A percentile compares a stretch with the other conserved stretches of the same genome.
These are phyloP conservation scores for Eupithecia tripunctaria DNA, from an alignment of 2,888 invertebrate species.

Conservation along the genomic window DNA sequence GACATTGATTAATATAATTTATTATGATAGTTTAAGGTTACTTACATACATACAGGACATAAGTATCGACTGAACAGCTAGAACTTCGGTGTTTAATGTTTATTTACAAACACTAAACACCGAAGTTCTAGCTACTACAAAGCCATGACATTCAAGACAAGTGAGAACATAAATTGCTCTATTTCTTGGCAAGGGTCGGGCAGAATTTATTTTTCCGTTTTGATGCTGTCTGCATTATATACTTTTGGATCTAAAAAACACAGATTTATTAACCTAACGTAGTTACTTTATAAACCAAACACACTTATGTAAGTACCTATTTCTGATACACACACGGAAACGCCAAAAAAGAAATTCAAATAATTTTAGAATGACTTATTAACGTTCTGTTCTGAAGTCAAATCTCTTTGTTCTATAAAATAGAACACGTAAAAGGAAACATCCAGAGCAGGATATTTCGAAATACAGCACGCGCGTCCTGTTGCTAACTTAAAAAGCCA, in stretches of 20 bases:
- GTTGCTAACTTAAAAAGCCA: constrained; percentile 43
- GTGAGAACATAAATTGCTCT: constrained; percentile 34
- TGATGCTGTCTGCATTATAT: background rate
- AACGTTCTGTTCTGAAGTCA: background rate
- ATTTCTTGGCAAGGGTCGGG: constrained; percentile 41
- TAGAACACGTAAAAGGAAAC: constrained; percentile 43
- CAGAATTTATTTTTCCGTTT: constrained; percentile 27
- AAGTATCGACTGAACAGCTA: background rate
- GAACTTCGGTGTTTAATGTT: too few species aligned
- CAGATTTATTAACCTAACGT: background rate
- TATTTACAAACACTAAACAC: constrained; percentile 6
- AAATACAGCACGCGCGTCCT: constrained; percentile 62
- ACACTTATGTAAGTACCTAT: background rate
- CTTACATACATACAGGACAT: too few species aligned
- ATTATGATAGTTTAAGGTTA: background rate
- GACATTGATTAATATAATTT: background rate
- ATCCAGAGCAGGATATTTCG: constrained; percentile 58
- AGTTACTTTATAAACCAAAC: too few species aligned
- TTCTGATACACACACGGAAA: background rate
- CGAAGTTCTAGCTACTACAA: constrained; percentile 1
- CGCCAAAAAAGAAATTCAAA: background rate
- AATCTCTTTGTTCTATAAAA: constrained; percentile 24
- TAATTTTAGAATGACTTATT: constrained; percentile 23
- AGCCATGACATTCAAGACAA: constrained; percentile 41
- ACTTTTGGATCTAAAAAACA: background rate